These are phyloP conservation scores for Cosmia trapezina DNA, from an alignment of 2,888 invertebrate species.

Conservation along the genomic window DNA sequence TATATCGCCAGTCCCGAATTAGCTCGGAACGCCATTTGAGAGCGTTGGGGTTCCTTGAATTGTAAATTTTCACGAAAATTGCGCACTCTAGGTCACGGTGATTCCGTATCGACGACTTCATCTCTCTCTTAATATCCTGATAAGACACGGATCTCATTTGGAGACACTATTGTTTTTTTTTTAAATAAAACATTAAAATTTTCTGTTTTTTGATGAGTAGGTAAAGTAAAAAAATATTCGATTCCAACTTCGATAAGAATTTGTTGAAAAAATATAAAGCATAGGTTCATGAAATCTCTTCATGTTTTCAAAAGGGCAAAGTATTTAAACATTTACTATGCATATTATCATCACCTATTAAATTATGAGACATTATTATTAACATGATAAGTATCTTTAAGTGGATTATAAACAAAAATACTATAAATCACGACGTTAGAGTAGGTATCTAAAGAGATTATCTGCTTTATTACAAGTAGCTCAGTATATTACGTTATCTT, in stretches of 20 bases:
- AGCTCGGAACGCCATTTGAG: conserved; percentile 40
- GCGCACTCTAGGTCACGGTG: conserved; percentile 17
- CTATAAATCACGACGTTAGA: conserved; percentile 29
- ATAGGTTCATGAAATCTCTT: background rate
- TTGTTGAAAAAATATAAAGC: too few species aligned
- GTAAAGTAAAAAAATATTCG: conserved; percentile 17
- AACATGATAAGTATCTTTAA: background rate
- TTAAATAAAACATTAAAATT: conserved; percentile 2
- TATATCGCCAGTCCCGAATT: conserved; percentile 49
- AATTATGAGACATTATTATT: background rate
- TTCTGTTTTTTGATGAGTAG: conserved; percentile 6
- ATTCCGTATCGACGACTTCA: conserved; percentile 7
- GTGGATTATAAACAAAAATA: background rate
- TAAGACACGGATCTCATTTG: conserved; percentile 4
- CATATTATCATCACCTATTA: background rate
- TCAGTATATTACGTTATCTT: conserved; percentile 33
- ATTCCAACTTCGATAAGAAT: background rate
- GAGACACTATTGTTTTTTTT: background rate
- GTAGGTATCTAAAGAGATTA: conserved; percentile 43
- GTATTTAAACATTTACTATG: background rate
- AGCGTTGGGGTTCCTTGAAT: conserved; percentile 42
- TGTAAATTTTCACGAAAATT: conserved; percentile 45
- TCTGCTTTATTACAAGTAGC: conserved; percentile 29
- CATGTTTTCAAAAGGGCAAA: conserved; percentile 6
- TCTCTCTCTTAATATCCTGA: conserved; percentile 8